These are phyloP conservation scores for Manacus vitellinus DNA, from an alignment of 2,113 vertebrate genomes.

Conservation along the genomic window DNA sequence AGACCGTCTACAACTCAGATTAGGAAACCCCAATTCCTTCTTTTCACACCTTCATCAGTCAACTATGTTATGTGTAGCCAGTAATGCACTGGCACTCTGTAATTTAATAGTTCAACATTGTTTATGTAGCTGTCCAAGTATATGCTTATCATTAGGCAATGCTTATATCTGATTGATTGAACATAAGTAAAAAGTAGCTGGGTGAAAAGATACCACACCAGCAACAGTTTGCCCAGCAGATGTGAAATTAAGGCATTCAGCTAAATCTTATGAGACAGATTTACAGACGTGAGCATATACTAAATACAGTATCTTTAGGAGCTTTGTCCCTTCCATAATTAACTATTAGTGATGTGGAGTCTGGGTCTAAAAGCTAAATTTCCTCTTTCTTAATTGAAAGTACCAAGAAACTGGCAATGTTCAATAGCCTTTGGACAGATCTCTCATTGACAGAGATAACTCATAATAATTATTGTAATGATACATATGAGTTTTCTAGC, in stretches of 20 bases:
- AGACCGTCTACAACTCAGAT: not conserved
- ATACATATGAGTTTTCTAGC: not conserved
- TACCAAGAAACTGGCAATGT: not conserved
- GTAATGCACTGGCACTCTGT: not conserved
- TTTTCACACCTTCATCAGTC: not conserved
- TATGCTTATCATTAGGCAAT: not conserved
- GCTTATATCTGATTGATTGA: not conserved
- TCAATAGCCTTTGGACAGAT: not conserved
- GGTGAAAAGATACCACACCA: not conserved
- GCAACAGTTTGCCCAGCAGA: not conserved
- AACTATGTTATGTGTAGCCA: not conserved
- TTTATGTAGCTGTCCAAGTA: not conserved
- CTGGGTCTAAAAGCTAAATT: not conserved
- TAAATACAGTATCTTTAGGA: not conserved
- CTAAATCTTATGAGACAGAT: not conserved
- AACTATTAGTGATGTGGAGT: not conserved
- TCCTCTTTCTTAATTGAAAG: not conserved
- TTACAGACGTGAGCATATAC: not conserved
- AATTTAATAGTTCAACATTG: not conserved
- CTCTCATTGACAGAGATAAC: not conserved
- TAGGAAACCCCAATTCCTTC: not conserved
- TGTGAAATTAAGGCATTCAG: not conserved
- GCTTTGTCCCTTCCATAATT: not conserved
- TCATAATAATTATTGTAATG: not conserved
- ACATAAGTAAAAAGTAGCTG: not conserved